Evolutionary conservation across 2,888 invertebrate species (phyloP).

Genomic region (Tenthredo amoena): DNA sequence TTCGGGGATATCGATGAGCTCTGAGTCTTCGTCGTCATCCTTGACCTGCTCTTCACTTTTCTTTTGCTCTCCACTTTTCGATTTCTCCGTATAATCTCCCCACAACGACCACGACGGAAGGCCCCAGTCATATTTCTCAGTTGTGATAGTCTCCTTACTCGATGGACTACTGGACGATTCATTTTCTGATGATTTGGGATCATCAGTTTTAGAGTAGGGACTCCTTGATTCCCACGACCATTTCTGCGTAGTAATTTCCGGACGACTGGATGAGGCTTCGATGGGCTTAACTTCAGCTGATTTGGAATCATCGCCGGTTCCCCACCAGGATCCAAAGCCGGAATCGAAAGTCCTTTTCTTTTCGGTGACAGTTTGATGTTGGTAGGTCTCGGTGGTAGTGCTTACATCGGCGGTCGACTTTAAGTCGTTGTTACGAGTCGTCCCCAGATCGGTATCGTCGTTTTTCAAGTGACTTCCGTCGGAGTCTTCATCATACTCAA

Average conservation of each 20-base stretch:
- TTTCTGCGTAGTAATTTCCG: not conserved
- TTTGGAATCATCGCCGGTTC: not conserved
- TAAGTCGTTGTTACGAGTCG: not conserved
- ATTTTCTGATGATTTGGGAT: conserved; percentile 8
- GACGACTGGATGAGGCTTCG: not conserved
- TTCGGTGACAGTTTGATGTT: conserved; percentile 14
- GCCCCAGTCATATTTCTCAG: too few relatives aligned
- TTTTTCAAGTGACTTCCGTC: conserved; percentile 3
- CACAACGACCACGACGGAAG: too few relatives aligned
- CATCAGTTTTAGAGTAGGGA: not conserved
- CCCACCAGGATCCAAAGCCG: not conserved
- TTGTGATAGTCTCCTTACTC: too few relatives aligned
- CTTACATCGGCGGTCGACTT: not conserved
- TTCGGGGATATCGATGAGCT: not conserved
- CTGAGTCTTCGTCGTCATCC: not conserved
- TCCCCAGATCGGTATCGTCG: not conserved
- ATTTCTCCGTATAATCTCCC: not conserved
- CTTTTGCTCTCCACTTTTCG: not conserved
- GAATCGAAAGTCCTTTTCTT: not conserved
- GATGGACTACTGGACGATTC: not conserved
- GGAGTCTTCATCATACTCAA: not conserved
- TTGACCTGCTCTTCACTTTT: not conserved
- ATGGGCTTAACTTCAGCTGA: not conserved
- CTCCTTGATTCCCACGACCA: not conserved
- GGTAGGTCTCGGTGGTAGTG: not conserved